Evolutionary conservation across 1,140 invertebrate species (phyloP).

Genomic region (silkworm (Bombyx mori)): ASM3026992v2 NC_085124.1:8815001-8815500

Average conservation of each 20-base stretch:
- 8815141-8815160: slow-evolving; percentile 15
- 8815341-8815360: too few species aligned
- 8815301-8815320: too few species aligned
- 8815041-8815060: not conserved
- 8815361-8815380: too few species aligned
- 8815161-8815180: slow-evolving; percentile 8
- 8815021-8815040: not conserved
- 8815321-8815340: too few species aligned
- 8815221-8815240: too few species aligned
- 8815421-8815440: not conserved
- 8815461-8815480: too few species aligned
- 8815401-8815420: not conserved
- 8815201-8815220: too few species aligned
- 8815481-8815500: too few species aligned
- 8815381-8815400: too few species aligned
- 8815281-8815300: too few species aligned
- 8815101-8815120: not conserved
- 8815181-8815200: not conserved
- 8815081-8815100: slow-evolving; percentile 12
- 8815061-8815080: not conserved
- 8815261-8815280: too few species aligned
- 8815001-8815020: not conserved
- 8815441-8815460: not conserved
- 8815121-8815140: slow-evolving; percentile 12
- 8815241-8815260: too few species aligned